Evolutionary conservation across 35 echinoderm and acorn worm species (phyloP), one percentile per base, ranked within the genome.

Genomic region (Eucidaris tribuloides): DNA sequence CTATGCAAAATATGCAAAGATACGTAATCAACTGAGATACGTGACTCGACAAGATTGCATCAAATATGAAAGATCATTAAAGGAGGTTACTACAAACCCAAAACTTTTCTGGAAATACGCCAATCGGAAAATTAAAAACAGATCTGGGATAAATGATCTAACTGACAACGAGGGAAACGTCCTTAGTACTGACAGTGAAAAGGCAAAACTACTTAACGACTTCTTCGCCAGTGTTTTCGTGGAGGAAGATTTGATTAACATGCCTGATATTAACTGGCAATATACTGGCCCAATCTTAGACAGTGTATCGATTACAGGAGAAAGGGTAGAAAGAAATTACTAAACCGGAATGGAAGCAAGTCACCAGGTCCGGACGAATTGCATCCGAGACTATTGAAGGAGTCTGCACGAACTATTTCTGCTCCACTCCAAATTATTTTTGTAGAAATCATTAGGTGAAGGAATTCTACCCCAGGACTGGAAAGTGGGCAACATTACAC

Each of bases 331-430:
- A 31, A 79, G 3, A 79, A 37, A 25, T 34, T 79, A 23, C 34
- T 24, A 52, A 50, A 22, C 2, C 32, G 58, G 4, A 62, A 82
- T 40, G 31, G 13, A 13, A 61, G 3, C n/a, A 82, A 82, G 24
- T 14, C 49, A 9, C 39, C 79, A 13, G 79, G 79, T 3, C 79
- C 79, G 5, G 79, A 82, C 60, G 79, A 48, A 29, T 24, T 82
- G 3, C n/a, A n/a, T n/a, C n/a, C n/a, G n/a, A n/a, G n/a, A n/a
- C n/a, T n/a, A n/a, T n/a, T n/a, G n/a, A n/a, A n/a, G n/a, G n/a
- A n/a, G n/a, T n/a, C n/a, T n/a, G n/a, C n/a, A n/a, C n/a, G n/a
- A n/a, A n/a, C n/a, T n/a, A n/a, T n/a, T n/a, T n/a, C n/a, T n/a
- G n/a, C n/a, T n/a, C n/a, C n/a, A n/a, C n/a, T n/a, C n/a, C n/a